A percentile compares a stretch with the other conserved stretches of the same genome.
These are phyloP conservation scores for Cepaea hortensis DNA, from an alignment of 2,888 invertebrate species.

Conservation along the genomic window DNA sequence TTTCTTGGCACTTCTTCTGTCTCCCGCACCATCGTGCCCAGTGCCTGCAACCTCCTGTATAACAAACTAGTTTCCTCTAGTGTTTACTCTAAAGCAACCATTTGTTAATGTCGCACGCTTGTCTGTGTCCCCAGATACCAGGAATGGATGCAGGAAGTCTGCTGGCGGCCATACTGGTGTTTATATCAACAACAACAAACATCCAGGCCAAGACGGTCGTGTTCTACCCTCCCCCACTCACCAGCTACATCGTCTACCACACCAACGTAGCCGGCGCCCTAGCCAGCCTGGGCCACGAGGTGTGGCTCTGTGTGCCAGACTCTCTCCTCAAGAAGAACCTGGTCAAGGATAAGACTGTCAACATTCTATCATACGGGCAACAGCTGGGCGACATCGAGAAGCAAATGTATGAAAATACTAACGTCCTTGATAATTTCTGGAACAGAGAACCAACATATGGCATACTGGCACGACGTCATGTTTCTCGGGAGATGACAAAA, in stretches of 20 bases:
- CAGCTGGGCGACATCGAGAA: background rate
- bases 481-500: background rate
- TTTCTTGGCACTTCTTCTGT: too few species aligned
- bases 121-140: background rate
- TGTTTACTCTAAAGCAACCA: too few species aligned
- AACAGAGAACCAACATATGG: background rate
- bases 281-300: slow-evolving; percentile 40
- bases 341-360: slow-evolving; percentile 1
- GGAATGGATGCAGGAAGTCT: background rate
- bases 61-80: too few species aligned
- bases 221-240: slow-evolving; percentile 20
- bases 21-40: too few species aligned
- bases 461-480: background rate
- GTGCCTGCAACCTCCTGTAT: too few species aligned
- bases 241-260: slow-evolving; percentile 42
- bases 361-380: slow-evolving; percentile 3
- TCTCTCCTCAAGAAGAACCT: background rate
- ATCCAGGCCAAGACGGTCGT: slow-evolving; percentile 28
- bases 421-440: background rate
- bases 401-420: background rate
- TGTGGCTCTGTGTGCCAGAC: slow-evolving; percentile 24
- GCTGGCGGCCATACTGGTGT: background rate
- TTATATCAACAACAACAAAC: background rate
- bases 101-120: too few species aligned
- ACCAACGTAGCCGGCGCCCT: slow-evolving; percentile 41